A percentile compares a stretch with the other conserved stretches of the same genome.
phyloP scores from a whole-genome alignment of 2,888 invertebrate species.

The Drosophila putrida region DNA sequence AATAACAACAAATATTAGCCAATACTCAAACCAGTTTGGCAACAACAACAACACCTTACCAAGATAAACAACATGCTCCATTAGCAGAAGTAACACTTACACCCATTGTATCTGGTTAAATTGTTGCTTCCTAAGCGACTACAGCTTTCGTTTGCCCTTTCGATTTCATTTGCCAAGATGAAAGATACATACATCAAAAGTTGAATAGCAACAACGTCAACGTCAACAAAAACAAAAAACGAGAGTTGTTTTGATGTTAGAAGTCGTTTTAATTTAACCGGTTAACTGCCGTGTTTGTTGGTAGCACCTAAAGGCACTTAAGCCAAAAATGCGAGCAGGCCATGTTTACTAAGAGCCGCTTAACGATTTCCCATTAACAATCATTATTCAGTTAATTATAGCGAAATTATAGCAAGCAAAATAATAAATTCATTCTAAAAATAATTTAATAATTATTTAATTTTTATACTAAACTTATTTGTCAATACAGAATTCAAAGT shows the following conservation, averaged over 20 bases:
- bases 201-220: conserved; percentile 6
- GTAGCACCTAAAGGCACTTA: conserved; percentile 18
- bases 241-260: conserved; percentile 73
- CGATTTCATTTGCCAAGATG: conserved; percentile 62
- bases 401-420: conserved; percentile 1
- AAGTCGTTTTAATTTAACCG: conserved; percentile 65
- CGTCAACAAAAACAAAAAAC: conserved; percentile 39
- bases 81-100: conserved; percentile 34
- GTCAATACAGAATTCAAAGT: not conserved
- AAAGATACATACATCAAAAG: conserved; percentile 14
- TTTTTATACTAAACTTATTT: no score
- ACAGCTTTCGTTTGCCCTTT: conserved; percentile 77
- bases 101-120: conserved; percentile 11
- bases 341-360: conserved; percentile 28
- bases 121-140: not conserved
- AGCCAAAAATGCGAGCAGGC: conserved; percentile 33
- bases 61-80: conserved; percentile 59
- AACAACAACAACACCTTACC: conserved; percentile 54
- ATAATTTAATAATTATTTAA: not conserved
- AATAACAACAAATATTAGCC: conserved; percentile 47
- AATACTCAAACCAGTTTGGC: conserved; percentile 65
- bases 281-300: conserved; percentile 38
- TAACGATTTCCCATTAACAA: conserved; percentile 13
- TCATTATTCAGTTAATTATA: conserved; percentile 31
- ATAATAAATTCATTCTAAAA: not conserved